Conservation (phyloP, 2,888 invertebrate genomes). For the Eilema depressum region DNA sequence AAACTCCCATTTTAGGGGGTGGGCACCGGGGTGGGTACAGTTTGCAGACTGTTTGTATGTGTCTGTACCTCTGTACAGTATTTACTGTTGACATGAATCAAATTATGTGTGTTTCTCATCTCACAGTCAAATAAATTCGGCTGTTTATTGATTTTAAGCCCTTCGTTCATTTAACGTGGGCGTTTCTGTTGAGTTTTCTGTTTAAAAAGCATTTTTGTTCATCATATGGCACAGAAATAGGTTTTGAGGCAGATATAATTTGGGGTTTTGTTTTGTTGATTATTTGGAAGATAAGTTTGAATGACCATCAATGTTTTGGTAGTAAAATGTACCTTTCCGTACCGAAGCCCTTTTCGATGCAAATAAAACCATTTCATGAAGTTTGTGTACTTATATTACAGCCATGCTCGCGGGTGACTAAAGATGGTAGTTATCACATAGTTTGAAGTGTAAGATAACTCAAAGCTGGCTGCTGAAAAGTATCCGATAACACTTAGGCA, state of each 20-base stretch:
- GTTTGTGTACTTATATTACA: no score
- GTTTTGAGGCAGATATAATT: not conserved
- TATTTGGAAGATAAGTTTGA: not conserved
- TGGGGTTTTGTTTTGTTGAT: not conserved
- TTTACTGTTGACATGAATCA: constrained; percentile 48
- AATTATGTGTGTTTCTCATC: constrained; percentile 35
- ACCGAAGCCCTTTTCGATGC: not conserved
- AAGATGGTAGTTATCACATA: no score
- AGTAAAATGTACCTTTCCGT: no score
- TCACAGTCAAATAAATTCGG: constrained; percentile 19
- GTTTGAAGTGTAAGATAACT: no score
- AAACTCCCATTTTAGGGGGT: constrained; percentile 12
- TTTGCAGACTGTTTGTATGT: constrained; percentile 35
- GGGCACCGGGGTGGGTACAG: constrained; percentile 10
- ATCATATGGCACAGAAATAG: not conserved
- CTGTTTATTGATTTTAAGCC: constrained; percentile 37
- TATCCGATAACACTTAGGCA: no score
- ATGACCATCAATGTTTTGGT: not conserved
- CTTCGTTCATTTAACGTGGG: not conserved
- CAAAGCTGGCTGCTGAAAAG: no score
- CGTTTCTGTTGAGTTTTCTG: constrained; percentile 4
- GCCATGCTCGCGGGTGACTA: no score
- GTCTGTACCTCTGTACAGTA: constrained; percentile 43
- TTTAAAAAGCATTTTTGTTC: not conserved
- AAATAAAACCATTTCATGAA: not conserved